A percentile compares a stretch with the other conserved stretches of the same genome.
These are phyloP conservation scores for Alligator mississippiensis DNA, from an alignment of 2,113 vertebrate genomes.

Conservation along the genomic window DNA sequence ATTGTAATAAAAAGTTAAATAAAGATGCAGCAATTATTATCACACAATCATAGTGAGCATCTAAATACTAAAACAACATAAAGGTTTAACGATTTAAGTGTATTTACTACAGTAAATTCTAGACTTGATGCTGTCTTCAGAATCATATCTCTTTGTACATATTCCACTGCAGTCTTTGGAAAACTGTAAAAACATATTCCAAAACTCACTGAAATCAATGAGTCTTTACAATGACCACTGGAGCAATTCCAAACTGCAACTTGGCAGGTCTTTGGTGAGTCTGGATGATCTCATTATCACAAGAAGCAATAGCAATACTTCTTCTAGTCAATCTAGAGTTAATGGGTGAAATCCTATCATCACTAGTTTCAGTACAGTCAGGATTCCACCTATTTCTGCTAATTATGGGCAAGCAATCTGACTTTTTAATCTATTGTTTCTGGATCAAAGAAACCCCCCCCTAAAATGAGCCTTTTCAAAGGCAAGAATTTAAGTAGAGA, in stretches of 20 bases:
- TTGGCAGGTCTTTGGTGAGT: too few species aligned
- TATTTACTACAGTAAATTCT: neutral
- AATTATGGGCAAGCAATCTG: neutral
- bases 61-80: neutral
- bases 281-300: too few species aligned
- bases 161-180: neutral
- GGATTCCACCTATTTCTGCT: neutral
- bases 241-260: too few species aligned
- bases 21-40: neutral
- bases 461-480: neutral
- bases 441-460: neutral
- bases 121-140: neutral
- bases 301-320: neutral
- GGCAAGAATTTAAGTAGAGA: too few species aligned
- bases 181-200: too few species aligned
- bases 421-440: neutral
- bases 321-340: neutral
- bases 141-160: neutral
- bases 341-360: neutral
- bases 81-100: neutral
- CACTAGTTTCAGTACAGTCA: neutral
- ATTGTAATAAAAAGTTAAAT: neutral
- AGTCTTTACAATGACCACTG: too few species aligned
- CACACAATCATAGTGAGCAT: too few species aligned
- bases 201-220: too few species aligned